These are phyloP conservation scores for Vultur gryphus DNA, from an alignment of 2,797 vertebrate genomes.

Conservation along the genomic window DNA sequence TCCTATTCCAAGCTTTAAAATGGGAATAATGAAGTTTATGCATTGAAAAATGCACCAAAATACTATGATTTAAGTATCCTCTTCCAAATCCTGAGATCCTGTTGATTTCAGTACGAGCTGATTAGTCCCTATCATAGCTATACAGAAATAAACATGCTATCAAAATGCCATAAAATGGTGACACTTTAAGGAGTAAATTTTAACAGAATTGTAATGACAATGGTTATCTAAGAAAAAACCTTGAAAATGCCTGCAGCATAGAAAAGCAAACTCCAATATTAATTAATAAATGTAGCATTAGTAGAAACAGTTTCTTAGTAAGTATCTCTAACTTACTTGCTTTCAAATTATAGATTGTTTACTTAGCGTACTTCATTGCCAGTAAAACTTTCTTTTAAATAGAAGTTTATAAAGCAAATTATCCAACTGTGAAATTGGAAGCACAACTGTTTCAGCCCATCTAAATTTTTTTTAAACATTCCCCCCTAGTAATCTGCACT, in stretches of 20 bases:
- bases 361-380: conserved; percentile 34
- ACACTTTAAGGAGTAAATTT: not conserved
- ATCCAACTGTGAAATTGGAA: conserved; percentile 77
- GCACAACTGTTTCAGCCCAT: conserved; percentile 52
- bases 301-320: not conserved
- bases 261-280: not conserved
- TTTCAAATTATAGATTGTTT: conserved; percentile 61
- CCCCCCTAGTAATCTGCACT: conserved; percentile 65
- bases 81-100: not conserved
- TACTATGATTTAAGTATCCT: not conserved
- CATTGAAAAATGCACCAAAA: not conserved
- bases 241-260: not conserved
- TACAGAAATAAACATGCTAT: not conserved
- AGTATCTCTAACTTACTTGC: not conserved
- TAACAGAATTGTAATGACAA: not conserved
- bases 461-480: conserved; percentile 57
- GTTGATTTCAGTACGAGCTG: not conserved
- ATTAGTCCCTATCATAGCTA: not conserved
- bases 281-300: not conserved
- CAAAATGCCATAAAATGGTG: not conserved
- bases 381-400: conserved; percentile 67
- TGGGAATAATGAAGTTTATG: not conserved
- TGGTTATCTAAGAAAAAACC: not conserved
- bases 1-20: not conserved
- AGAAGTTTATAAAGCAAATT: conserved; percentile 73